Evolutionary conservation across 2,113 vertebrate species (phyloP), one percentile per base, ranked within the genome.

Genomic region (Menidia beryllina): DNA sequence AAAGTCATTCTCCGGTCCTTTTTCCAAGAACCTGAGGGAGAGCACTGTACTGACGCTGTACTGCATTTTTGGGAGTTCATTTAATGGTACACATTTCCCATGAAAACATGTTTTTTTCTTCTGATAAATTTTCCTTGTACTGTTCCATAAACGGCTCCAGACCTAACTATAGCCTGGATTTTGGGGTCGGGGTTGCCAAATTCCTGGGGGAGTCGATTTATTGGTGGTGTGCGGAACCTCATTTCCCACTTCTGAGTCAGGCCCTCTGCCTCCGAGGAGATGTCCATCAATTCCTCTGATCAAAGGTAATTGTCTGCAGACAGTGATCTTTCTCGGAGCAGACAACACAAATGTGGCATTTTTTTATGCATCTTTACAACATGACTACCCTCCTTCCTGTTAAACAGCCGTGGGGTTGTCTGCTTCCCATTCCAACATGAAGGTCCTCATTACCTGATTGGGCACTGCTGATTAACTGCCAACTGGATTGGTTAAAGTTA

Each of bases 401-500:
- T 66, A 52, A 65, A 83, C 81, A 67, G 73, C 84, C 74, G 0
- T 49, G 58, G 72, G 70, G 69, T 63, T 81, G 72, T 83, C 83
- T 89, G 87, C 80, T 86, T 88, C 82, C 69, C 76, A 76, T 89
- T 91, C 80, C 76, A 90, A 68, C 69, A 75, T 55, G 27, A 75
- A 80, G 76, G 76, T 89, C 69, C 81, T 89, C 86, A 90, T 91
- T 89, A 89, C 77, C 84, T 90, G 83, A 91, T 89, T 91, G 85
- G 89, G 86, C 15, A 52, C 65, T 19, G 24, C 84, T 91, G 89
- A 90, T 91, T 90, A 88, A 64, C 86, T 84, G 77, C 85, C 87
- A 89, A 89, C 80, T 86, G 75, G 78, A 89, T 86, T 90, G 85
- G 85, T 81, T 87, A 77, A 74, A 88, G 72, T 79, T 88, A 89